Conservation (phyloP, 2,113 vertebrate species). For the Hemibagrus wyckioides region DNA sequence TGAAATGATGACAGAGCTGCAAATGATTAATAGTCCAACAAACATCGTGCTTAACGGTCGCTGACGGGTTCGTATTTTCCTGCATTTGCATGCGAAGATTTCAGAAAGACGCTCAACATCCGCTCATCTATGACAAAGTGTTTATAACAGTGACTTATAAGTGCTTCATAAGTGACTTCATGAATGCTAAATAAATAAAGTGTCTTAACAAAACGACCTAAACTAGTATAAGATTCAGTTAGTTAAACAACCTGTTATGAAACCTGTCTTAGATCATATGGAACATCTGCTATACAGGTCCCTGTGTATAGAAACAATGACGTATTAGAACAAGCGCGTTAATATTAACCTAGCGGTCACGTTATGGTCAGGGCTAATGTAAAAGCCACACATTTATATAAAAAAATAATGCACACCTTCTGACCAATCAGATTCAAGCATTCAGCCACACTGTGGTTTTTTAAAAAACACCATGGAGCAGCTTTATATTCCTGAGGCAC, state of each 20-base stretch:
- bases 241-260: neutral
- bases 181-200: neutral
- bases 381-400: neutral
- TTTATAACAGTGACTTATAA: too few relatives aligned
- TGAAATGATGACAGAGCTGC: slow-evolving; percentile 22
- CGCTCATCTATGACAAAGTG: neutral
- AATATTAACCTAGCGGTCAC: neutral
- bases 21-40: neutral
- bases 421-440: neutral
- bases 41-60: neutral
- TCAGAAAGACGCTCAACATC: neutral
- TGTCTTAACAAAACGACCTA: neutral
- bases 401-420: neutral
- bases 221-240: neutral
- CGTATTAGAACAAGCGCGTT: neutral
- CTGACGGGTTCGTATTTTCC: neutral
- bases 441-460: neutral
- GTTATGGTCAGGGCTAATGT: too few relatives aligned
- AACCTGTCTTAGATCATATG: neutral
- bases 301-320: neutral
- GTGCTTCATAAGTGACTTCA: too few relatives aligned
- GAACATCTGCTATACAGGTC: neutral
- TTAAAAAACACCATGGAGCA: too few relatives aligned
- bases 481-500: neutral
- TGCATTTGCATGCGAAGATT: neutral